These are phyloP conservation scores for Parambassis ranga DNA, from an alignment of 2,797 vertebrate genomes.

Conservation along the genomic window DNA sequence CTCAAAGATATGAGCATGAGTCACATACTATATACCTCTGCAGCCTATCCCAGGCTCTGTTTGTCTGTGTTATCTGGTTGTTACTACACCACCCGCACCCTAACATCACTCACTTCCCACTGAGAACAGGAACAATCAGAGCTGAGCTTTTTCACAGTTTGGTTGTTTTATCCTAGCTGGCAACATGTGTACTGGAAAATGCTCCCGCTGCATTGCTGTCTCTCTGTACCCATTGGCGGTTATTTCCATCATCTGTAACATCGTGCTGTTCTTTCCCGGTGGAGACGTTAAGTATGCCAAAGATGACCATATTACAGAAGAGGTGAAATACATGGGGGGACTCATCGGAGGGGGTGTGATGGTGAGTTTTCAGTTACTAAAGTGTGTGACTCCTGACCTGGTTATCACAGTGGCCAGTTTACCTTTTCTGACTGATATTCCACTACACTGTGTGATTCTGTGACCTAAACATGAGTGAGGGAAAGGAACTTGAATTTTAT, in stretches of 20 bases:
- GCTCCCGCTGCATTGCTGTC: constrained; percentile 73
- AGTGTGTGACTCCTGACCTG: not conserved
- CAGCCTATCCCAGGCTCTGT: constrained; percentile 46
- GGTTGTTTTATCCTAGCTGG: not conserved
- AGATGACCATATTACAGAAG: constrained; percentile 72
- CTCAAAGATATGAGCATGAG: constrained; percentile 14
- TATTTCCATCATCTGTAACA: constrained; percentile 81
- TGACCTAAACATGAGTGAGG: too few species aligned
- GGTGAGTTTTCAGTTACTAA: constrained; percentile 62
- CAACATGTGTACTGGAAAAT: constrained; percentile 83
- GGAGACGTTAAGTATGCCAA: constrained; percentile 65
- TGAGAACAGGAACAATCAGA: not conserved
- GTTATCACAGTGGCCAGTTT: too few species aligned
- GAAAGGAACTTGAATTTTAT: too few species aligned
- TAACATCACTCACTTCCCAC: not conserved
- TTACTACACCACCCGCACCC: constrained; percentile 38
- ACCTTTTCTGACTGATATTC: too few species aligned
- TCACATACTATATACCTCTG: constrained; percentile 17
- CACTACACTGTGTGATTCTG: too few species aligned
- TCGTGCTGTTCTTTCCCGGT: constrained; percentile 81
- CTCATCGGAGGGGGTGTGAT: constrained; percentile 79
- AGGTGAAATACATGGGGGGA: constrained; percentile 84
- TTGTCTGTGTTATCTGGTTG: constrained; percentile 38
- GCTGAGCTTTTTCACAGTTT: not conserved
- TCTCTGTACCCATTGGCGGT: constrained; percentile 74